Base-by-base conservation (phyloP, 2,113 vertebrate species). In the Gobius niger region DNA sequence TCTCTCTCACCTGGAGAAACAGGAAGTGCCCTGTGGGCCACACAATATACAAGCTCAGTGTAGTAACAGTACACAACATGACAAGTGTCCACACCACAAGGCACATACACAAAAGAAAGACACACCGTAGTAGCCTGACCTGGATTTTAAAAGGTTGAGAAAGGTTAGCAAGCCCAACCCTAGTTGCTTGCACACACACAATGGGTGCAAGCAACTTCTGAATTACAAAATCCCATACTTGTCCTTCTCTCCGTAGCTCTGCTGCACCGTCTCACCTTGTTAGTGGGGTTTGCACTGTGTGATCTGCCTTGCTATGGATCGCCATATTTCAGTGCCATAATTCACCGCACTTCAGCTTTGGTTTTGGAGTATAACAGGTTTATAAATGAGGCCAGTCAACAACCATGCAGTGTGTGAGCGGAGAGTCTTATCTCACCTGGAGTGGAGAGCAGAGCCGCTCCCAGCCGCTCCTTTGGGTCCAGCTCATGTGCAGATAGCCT, bases 1-100 rank as follows among this genome's bases (percentile, higher is more conserved):
- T 84, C 64, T 86, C 89, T 59, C 88, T 81, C 42, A 94, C 88
- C 77, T 84, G 86, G 62, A 96, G 77, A 75, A 94, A 93, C 56
- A 97, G 89, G 69, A 96, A 95, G 78, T 93, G 89, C 41, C 95
- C 95, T 97, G 73, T 18, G 62, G 76, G 51, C 4, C n/a, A 70
- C 75, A 18, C 75, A 70, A 70, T 52, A 19, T 71, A 51, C 68
- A 44, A 60, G 15, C 34, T 80, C 10, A 65, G 8, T 61, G 63
- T 24, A 73, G 70, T 0, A 62, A 6, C 61, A 42, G 3, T 40
- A 60, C 57, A 60, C 15, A 14, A 14, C 2, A 60, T n/a, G n/a
- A 44, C 3, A 44, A 60, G 18, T 52, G 16, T 54, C 5, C 9
- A 53, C 51, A 54, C 10, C 54, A 44, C 7, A 42, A 16, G 15